Percentiles rank a stretch among this genome's conserved stretches.
Evolutionary conservation across 2,888 invertebrate genomes (phyloP).

Genomic region (Platynereis dumerilii): DNA sequence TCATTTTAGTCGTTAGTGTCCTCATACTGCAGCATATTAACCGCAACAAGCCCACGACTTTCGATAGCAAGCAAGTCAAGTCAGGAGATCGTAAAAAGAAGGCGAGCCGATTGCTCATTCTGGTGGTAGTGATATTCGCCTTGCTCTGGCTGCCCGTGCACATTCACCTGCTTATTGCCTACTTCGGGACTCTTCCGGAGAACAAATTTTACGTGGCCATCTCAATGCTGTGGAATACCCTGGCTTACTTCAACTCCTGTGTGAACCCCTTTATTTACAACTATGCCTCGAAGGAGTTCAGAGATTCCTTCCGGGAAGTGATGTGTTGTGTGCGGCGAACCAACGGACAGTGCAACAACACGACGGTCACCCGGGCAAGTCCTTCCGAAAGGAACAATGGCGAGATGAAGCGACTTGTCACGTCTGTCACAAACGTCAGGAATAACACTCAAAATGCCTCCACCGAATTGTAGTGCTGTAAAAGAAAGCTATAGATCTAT

Average conservation of each 20-base stretch:
- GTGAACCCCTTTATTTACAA: constrained; percentile 44
- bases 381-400: constrained; percentile 14
- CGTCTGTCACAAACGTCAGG: constrained; percentile 17
- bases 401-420: constrained; percentile 21
- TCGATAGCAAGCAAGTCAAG: constrained; percentile 28
- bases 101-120: constrained; percentile 36
- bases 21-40: constrained; percentile 37
- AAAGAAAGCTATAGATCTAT: too few species aligned
- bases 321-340: neutral
- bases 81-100: constrained; percentile 31
- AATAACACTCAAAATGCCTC: constrained; percentile 10
- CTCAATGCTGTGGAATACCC: constrained; percentile 35
- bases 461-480: constrained; percentile 6
- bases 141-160: constrained; percentile 42
- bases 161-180: constrained; percentile 38
- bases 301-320: constrained; percentile 37
- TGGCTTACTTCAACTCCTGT: constrained; percentile 42
- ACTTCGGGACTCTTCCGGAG: constrained; percentile 32
- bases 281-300: constrained; percentile 40
- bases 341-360: neutral
- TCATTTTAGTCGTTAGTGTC: constrained; percentile 37
- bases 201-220: constrained; percentile 30
- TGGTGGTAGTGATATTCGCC: constrained; percentile 42
- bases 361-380: constrained; percentile 8
- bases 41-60: constrained; percentile 17